Base-by-base conservation (phyloP, 2,113 vertebrate genomes). In the Takifugu bimaculatus region DNA sequence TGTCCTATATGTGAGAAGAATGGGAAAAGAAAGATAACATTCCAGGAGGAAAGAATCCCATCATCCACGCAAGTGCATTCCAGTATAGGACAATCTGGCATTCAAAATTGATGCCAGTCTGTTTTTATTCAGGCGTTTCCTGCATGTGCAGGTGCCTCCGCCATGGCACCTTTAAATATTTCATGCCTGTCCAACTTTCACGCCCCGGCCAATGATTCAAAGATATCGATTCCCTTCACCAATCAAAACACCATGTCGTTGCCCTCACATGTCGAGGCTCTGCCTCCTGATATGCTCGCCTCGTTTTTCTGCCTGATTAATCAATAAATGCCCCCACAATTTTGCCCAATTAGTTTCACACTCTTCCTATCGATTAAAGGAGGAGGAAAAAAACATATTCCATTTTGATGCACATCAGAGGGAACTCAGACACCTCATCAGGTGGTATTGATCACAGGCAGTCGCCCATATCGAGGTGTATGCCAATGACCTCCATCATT, bases 271-370 rank as follows among this genome's bases (percentile, higher is more conserved):
- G 74, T 76, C 15, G 75, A 74, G 70, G 72, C 70, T 69, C 51
- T 1, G 53, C 59, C 71, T 78, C 54, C 78, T 72, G 64, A 80
- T 81, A 78, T 80, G 76, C 83, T 80, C 72, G 57, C 75, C 79
- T 80, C 80, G 75, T 89, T 89, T 89, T 89, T 89, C 87, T 88
- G 86, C 80, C 82, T 90, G 88, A 88, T 89, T 91, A 89, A 91
- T 92, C 89, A 86, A 91, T 91, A 91, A 89, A 87, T 87, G 80
- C 85, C 86, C 84, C 79, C 55, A 77, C 85, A 88, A 86, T 90
- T 86, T 88, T 86, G 85, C 83, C 88, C 88, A 91, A 89, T 91
- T 91, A 90, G 90, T 88, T 90, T 91, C 87, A 85, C 87, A 86
- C 83, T 86, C 84, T 84, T 83, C 74, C 71, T 65, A 89, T 89